phyloP scores from a whole-genome alignment of 2,113 vertebrate genomes.

The Meriones unguiculatus region DNA sequence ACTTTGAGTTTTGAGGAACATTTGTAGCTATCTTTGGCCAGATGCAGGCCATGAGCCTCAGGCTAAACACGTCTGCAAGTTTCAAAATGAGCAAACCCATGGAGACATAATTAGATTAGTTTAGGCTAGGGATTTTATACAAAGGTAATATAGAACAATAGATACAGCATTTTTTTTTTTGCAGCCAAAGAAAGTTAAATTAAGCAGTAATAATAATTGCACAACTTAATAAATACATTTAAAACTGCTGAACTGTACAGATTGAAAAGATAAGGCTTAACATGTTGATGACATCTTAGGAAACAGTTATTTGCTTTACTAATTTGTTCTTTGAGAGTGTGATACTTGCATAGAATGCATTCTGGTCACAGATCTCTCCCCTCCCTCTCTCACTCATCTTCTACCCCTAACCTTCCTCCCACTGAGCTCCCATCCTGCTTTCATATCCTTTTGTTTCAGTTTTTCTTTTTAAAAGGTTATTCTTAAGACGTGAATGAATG shows the following conservation, averaged over 20 bases:
- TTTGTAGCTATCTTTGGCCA: not conserved
- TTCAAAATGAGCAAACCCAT: not conserved
- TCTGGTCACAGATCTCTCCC: not conserved
- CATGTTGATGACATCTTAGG: not conserved
- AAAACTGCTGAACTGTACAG: not conserved
- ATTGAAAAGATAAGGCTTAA: not conserved
- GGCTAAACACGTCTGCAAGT: not conserved
- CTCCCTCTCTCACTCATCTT: not conserved
- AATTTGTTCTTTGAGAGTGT: not conserved
- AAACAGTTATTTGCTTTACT: not conserved
- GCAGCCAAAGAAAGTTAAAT: not conserved
- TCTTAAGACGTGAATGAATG: slow-evolving; percentile 1
- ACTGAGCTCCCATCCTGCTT: not conserved
- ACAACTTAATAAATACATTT: not conserved
- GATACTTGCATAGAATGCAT: not conserved
- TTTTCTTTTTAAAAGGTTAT: not conserved
- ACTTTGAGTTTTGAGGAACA: not conserved
- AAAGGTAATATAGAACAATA: not conserved
- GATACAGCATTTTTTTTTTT: not conserved
- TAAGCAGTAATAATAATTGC: not conserved
- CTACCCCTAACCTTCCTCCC: too few relatives aligned
- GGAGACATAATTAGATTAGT: not conserved
- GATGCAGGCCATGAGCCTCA: not conserved
- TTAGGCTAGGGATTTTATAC: not conserved
- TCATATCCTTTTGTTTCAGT: not conserved